Base-by-base conservation (phyloP, 2,888 invertebrate genomes). In the Epicampocera succincta region DNA sequence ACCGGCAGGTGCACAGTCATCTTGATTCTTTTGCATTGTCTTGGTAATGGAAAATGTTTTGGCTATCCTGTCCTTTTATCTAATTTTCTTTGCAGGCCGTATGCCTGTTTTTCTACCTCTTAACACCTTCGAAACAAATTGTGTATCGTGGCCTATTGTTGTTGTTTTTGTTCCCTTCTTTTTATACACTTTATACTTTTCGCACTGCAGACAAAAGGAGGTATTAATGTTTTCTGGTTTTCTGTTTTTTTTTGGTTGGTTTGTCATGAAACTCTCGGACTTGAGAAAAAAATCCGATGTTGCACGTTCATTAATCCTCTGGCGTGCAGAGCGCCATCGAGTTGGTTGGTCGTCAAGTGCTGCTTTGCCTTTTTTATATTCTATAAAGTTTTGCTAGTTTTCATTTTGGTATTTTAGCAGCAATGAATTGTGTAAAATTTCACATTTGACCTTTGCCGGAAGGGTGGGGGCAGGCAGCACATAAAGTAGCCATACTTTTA, bases 241-340 rank as follows among this genome's bases (percentile, higher is more conserved):
- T n/a, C n/a, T n/a, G 12, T 21, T 60, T 61, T 3, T 19, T 54
- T 13, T 19, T 71, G 13, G n/a, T 33, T 50, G 11, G 11, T 4
- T 60, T 50, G 33, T 15, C 5, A 56, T 38, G 46, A 33, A 33
- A 58, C 21, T 4, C 17, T 58, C 11, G 17, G 13, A 65, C 21
- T 25, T 48, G 11, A 44, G 25, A 17, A 40, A 71, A 50, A 56
- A 46, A 46, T 21, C 25, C 19, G n/a, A 48, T 48, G 56, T 40
- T 74, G 63, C 73, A 63, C 44, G 46, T 74, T 56, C 56, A 38
- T 42, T 15, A 54, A 74, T 17, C 48, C 56, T 50, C 8, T 66
- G 65, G 1, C 21, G 3, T 13, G 12, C 8, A 9, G 8, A 33
- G 8, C 8, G 8, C 33, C 3, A 8, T 9, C 33, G 33, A 8